A percentile compares a stretch with the other conserved stretches of the same genome.
phyloP scores from a whole-genome alignment of 2,113 vertebrate genomes.

The Smithornis capensis region DNA sequence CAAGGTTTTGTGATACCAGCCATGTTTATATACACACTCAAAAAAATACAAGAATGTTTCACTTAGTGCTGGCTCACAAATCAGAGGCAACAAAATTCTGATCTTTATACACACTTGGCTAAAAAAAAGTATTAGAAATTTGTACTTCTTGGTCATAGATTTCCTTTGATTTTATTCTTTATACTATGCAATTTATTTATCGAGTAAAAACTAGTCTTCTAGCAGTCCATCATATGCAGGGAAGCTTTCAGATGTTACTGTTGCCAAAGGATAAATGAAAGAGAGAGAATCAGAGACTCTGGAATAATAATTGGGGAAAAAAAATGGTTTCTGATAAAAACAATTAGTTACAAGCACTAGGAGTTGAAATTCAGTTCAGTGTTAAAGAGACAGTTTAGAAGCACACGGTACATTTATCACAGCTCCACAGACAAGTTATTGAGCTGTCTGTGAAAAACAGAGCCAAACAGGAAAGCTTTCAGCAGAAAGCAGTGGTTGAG shows the following conservation, averaged over 20 bases:
- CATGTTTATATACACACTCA: neutral
- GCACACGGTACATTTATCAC: slow-evolving; percentile 75
- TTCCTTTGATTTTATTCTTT: slow-evolving; percentile 24
- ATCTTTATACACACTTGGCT: neutral
- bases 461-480: slow-evolving; percentile 82
- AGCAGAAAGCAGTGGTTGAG: slow-evolving; percentile 71
- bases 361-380: slow-evolving; percentile 69
- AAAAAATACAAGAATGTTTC: slow-evolving; percentile 26
- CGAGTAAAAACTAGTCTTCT: neutral
- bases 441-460: slow-evolving; percentile 82
- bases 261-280: neutral
- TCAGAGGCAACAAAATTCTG: neutral
- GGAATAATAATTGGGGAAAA: slow-evolving; percentile 54
- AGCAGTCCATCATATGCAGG: neutral
- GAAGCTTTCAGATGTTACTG: slow-evolving; percentile 9
- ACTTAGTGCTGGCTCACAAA: neutral
- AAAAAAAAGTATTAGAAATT: neutral
- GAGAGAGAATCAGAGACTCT: neutral
- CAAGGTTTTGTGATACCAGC: slow-evolving; percentile 24
- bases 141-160: neutral
- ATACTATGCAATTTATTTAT: neutral
- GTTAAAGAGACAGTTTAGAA: slow-evolving; percentile 76
- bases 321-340: slow-evolving; percentile 62
- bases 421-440: slow-evolving; percentile 81
- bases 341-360: slow-evolving; percentile 64